Percentiles rank a stretch among this genome's conserved stretches.
Evolutionary conservation across 2,888 invertebrate species (phyloP).

Genomic region (Mesochorus sp.): DNA sequence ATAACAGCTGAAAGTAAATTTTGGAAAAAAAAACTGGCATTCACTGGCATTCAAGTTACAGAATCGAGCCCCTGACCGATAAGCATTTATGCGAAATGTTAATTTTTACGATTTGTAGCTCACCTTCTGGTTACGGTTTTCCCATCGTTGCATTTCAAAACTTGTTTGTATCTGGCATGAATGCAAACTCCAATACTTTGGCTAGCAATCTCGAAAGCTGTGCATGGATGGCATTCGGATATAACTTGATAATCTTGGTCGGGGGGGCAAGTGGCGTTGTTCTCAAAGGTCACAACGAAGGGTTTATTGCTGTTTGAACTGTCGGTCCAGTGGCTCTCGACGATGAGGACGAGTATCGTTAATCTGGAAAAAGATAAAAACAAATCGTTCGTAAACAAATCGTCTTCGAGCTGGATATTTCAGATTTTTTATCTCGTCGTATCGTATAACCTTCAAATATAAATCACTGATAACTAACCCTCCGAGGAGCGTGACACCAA

Average conservation of each 20-base stretch:
- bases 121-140: slow-evolving; percentile 91
- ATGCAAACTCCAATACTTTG: slow-evolving; percentile 92
- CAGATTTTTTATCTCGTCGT: neutral
- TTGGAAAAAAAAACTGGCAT: too few species aligned
- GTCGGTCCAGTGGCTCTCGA: slow-evolving; percentile 90
- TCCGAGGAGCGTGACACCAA: slow-evolving; percentile 90
- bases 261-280: slow-evolving; percentile 90
- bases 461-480: slow-evolving; percentile 84
- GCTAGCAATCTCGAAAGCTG: slow-evolving; percentile 92
- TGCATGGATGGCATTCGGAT: slow-evolving; percentile 93
- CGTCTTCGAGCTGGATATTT: neutral
- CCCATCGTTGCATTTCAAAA: slow-evolving; percentile 90
- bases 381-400: neutral
- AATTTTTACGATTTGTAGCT: neutral
- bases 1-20: too few species aligned
- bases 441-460: slow-evolving; percentile 36
- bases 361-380: slow-evolving; percentile 84
- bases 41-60: too few species aligned
- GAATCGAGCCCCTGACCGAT: too few species aligned
- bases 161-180: slow-evolving; percentile 92
- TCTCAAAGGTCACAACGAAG: slow-evolving; percentile 86
- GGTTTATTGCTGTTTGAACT: slow-evolving; percentile 85
- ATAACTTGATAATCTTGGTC: slow-evolving; percentile 88
- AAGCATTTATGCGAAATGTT: too few species aligned
- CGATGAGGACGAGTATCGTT: slow-evolving; percentile 90